Percentiles rank a stretch among this genome's conserved stretches.
Conservation (phyloP, 2,113 vertebrate genomes). For the Pollachius pollachius region DNA sequence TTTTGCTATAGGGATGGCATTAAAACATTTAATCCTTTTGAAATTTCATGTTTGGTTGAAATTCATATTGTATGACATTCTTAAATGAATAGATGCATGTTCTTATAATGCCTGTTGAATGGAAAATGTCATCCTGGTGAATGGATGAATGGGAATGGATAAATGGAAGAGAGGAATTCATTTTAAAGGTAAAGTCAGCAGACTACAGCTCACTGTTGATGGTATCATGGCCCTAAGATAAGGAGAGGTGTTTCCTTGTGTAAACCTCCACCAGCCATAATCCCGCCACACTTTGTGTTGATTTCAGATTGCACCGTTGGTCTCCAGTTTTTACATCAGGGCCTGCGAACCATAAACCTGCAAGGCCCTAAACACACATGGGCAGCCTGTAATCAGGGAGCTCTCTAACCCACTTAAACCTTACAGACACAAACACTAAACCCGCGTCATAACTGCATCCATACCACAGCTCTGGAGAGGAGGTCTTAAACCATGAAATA, state of each 20-base stretch:
- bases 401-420: constrained; percentile 63
- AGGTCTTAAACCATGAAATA: not conserved
- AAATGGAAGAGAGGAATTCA: too few relatives aligned
- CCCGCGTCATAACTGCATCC: constrained; percentile 65
- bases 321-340: constrained; percentile 49
- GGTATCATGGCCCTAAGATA: too few relatives aligned
- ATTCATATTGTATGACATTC: too few relatives aligned
- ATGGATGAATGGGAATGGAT: too few relatives aligned
- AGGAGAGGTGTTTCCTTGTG: constrained; percentile 22
- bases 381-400: constrained; percentile 65
- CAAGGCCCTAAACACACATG: constrained; percentile 62
- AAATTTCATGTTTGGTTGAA: too few relatives aligned
- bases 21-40: too few relatives aligned
- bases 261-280: constrained; percentile 51
- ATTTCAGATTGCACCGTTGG: constrained; percentile 48
- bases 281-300: constrained; percentile 48
- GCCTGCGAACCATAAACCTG: constrained; percentile 64
- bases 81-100: too few relatives aligned
- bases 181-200: too few relatives aligned
- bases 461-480: constrained; percentile 37
- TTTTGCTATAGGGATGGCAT: too few relatives aligned
- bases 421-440: constrained; percentile 63
- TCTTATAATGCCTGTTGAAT: too few relatives aligned
- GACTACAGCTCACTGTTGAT: too few relatives aligned
- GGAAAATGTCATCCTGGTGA: too few relatives aligned